Percentiles rank a stretch among this genome's conserved stretches.
These are phyloP conservation scores for Drosophila watanabei DNA, from an alignment of 1,140 invertebrate species.

Conservation along the genomic window DNA sequence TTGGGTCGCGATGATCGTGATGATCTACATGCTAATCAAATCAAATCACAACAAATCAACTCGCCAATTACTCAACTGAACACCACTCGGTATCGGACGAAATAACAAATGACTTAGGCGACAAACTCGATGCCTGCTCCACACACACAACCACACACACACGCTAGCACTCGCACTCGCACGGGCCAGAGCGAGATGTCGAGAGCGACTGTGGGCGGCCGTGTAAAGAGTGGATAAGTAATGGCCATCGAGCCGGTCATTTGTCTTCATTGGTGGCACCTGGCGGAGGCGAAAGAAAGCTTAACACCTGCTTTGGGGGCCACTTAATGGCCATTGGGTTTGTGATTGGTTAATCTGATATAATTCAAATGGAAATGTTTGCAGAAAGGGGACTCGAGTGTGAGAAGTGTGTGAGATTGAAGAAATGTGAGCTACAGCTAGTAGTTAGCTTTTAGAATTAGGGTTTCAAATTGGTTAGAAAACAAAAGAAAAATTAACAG, in stretches of 20 bases:
- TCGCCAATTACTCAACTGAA: constrained; percentile 75
- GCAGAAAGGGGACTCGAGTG: not conserved
- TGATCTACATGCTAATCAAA: constrained; percentile 82
- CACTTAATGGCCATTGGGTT: constrained; percentile 48
- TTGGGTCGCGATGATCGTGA: constrained; percentile 56
- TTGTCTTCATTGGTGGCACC: constrained; percentile 82
- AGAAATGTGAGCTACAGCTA: not conserved
- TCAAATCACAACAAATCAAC: constrained; percentile 66
- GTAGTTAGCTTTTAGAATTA: no score
- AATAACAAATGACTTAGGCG: constrained; percentile 75
- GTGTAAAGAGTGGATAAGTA: constrained; percentile 79
- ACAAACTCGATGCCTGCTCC: constrained; percentile 58
- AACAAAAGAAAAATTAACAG: no score
- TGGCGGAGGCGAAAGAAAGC: constrained; percentile 47
- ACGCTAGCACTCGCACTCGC: not conserved
- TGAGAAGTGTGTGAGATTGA: not conserved
- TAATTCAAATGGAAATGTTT: constrained; percentile 33
- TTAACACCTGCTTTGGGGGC: constrained; percentile 44
- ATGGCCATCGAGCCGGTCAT: constrained; percentile 79
- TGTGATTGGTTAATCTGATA: constrained; percentile 67
- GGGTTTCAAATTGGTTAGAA: no score
- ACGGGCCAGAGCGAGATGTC: constrained; percentile 36
- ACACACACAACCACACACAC: constrained; percentile 20
- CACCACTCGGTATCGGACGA: constrained; percentile 54
- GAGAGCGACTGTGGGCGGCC: constrained; percentile 21